Evolutionary conservation across 2,113 vertebrate genomes (phyloP).

Genomic region (Labeo catla): DNA sequence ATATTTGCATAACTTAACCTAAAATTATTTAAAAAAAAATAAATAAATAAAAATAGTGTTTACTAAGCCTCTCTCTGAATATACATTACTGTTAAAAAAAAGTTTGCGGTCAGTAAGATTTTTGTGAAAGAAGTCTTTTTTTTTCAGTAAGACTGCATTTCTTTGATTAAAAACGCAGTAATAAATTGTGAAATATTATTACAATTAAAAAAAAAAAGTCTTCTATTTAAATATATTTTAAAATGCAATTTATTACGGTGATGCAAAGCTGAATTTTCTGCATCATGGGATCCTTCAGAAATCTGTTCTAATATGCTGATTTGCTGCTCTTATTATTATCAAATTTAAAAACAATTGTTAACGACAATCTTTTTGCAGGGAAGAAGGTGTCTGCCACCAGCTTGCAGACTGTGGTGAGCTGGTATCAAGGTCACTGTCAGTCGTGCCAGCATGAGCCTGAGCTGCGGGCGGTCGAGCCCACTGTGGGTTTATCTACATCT

Average conservation of each 20-base stretch:
- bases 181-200: background rate
- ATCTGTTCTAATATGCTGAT: background rate
- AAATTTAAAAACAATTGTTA: background rate
- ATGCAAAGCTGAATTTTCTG: background rate
- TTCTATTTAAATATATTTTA: background rate
- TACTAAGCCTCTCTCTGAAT: background rate
- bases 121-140: too few relatives aligned
- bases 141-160: too few relatives aligned
- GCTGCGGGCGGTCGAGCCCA: conserved; percentile 80
- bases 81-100: background rate
- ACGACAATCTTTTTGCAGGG: conserved; percentile 62
- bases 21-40: too few relatives aligned
- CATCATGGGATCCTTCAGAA: background rate
- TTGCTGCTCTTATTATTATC: background rate
- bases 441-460: conserved; percentile 86
- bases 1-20: background rate
- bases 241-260: background rate
- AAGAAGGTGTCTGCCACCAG: conserved; percentile 79
- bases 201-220: background rate
- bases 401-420: conserved; percentile 82
- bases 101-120: too few relatives aligned
- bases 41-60: too few relatives aligned
- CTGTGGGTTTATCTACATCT: conserved; percentile 78
- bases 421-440: conserved; percentile 87
- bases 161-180: background rate